Base-by-base conservation (phyloP, 1,140 invertebrate genomes). In the Reticulitermes speratus region DNA sequence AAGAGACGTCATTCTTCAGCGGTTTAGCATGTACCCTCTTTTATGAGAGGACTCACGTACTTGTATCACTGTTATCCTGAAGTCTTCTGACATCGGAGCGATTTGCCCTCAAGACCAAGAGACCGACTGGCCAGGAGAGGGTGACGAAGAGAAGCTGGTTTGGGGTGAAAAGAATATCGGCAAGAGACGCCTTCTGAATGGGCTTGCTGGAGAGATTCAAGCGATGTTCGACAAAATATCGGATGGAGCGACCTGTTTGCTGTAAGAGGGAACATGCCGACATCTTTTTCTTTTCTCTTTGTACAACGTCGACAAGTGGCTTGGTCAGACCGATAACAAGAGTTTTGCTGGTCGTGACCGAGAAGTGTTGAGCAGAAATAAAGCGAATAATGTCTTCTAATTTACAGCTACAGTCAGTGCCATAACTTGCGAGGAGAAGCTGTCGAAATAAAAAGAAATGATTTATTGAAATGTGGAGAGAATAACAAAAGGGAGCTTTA, bases 71-170 rank as follows among this genome's bases (percentile, higher is more conserved):
- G 25, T 75, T 75, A 30, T 30, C 14, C 65, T 75, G n/a, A 75
- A 75, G 2, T 25, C 0, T 30, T 75, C 25, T 75, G 65, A 25
- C 7, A 75, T 75, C 14, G 25, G 25, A 75, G 30, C 65, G 65
- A 75, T 75, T 75, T 75, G 65, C 65, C 65, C 65, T 75, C 65
- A 75, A 75, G 25, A 75, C 65, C 65, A 30, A 75, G 65, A 75
- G 65, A 75, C 65, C 65, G 25, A 75, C 65, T 75, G 65, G 65
- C 65, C 65, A 75, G n/a, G 65, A 75, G n/a, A 30, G n/a, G 65
- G 65, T 25, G 25, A 14, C 25, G 25, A 75, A 75, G n/a, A 30
- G 65, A 75, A 30, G 65, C 7, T 25, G n/a, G 7, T 75, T 25
- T 6, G n/a, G 65, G 65, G 65, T 75, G 65, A 75, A 75, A 75